A percentile compares a stretch with the other conserved stretches of the same genome.
Conservation (phyloP, 1,140 invertebrate species). For the Druon quercuslanigerum region DNA sequence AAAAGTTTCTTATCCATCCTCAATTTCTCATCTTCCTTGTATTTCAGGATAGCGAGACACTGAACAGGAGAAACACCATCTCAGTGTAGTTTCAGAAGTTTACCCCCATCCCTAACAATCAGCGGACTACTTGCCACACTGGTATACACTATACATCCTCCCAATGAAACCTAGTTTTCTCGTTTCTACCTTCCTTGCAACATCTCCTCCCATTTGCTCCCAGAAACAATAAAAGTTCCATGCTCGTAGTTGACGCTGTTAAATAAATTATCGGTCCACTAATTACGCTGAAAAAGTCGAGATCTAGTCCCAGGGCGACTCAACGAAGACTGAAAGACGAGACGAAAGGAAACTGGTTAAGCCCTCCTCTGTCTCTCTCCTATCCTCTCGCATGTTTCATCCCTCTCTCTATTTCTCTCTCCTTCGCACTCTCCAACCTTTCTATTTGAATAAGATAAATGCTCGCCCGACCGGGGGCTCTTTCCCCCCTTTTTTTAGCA, state of each 20-base stretch:
- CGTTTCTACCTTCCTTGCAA: slow-evolving; percentile 32
- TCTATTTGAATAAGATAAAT: slow-evolving; percentile 64
- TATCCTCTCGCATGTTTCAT: slow-evolving; percentile 49
- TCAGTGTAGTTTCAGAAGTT: too few species aligned
- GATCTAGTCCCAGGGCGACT: slow-evolving; percentile 55
- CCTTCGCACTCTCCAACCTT: slow-evolving; percentile 30
- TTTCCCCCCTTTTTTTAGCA: slow-evolving; percentile 31
- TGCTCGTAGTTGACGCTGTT: slow-evolving; percentile 61
- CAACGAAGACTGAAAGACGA: slow-evolving; percentile 41
- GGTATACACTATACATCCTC: too few species aligned
- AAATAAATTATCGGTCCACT: slow-evolving; percentile 69
- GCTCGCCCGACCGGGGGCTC: slow-evolving; percentile 36
- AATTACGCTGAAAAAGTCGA: slow-evolving; percentile 67
- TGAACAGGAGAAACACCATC: too few species aligned
- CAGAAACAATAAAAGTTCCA: slow-evolving; percentile 62
- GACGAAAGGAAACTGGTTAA: slow-evolving; percentile 30
- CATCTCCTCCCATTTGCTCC: slow-evolving; percentile 35
- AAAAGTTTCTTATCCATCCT: too few species aligned
- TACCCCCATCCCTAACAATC: too few species aligned
- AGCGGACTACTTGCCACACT: too few species aligned
- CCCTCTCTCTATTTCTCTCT: neutral
- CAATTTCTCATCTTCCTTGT: too few species aligned
- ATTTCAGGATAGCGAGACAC: too few species aligned
- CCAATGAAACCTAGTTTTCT: slow-evolving; percentile 40
- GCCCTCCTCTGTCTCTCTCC: slow-evolving; percentile 36